Evolutionary conservation across 2,797 vertebrate species (phyloP).

Genomic region (Danionella dracula): DNA sequence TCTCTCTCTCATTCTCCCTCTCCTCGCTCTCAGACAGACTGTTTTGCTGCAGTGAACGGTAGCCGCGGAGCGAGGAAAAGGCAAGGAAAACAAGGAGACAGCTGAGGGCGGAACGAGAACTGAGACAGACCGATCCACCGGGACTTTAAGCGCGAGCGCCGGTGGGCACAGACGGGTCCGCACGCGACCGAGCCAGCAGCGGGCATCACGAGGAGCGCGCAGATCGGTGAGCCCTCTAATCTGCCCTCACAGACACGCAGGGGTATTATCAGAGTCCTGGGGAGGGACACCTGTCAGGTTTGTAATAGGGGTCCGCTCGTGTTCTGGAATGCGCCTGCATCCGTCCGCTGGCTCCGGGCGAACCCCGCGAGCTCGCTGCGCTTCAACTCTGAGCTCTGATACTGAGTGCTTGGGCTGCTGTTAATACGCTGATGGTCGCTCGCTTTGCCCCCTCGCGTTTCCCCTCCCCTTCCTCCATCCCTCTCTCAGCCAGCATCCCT

Average conservation of each 20-base stretch:
- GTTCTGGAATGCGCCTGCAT: conserved; percentile 64
- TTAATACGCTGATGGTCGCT: conserved; percentile 37
- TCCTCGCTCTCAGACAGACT: conserved; percentile 69
- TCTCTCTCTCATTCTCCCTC: conserved; percentile 41
- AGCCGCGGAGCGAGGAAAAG: conserved; percentile 57
- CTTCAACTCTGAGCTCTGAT: conserved; percentile 25
- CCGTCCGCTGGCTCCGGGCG: conserved; percentile 32
- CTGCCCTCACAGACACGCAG: conserved; percentile 9
- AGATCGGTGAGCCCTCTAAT: conserved; percentile 58
- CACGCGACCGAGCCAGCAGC: conserved; percentile 45
- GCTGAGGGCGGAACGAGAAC: conserved; percentile 52
- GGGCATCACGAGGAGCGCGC: conserved; percentile 58
- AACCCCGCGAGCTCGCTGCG: conserved; percentile 7
- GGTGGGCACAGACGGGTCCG: conserved; percentile 50
- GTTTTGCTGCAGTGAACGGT: conserved; percentile 80
- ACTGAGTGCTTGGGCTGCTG: conserved; percentile 48
- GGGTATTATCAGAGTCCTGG: conserved; percentile 39
- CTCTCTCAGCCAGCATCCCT: conserved; percentile 13
- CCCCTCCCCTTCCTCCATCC: conserved; percentile 4
- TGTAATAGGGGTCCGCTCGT: conserved; percentile 46
- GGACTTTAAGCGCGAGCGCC: conserved; percentile 38
- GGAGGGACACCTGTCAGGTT: conserved; percentile 64
- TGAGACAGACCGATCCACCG: conserved; percentile 49
- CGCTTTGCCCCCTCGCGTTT: conserved; percentile 1
- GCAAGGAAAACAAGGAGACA: conserved; percentile 56